Evolutionary conservation across 2,888 invertebrate genomes (phyloP), one percentile per base, ranked within the genome.

Genomic region (Axea sp.): DNA sequence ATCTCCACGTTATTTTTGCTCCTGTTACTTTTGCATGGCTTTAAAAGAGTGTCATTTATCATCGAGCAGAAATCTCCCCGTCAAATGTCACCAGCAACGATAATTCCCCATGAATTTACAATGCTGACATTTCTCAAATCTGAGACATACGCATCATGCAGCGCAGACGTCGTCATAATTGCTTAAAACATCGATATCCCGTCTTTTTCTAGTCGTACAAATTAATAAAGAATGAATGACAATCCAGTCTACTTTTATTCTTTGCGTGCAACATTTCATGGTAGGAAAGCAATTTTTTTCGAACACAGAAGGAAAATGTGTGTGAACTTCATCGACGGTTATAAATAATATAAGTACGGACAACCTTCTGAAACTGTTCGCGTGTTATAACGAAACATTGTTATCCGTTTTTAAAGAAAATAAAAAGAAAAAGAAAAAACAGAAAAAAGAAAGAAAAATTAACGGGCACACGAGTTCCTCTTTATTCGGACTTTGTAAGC

Each of bases 261-360:
- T 80, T 82, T 71, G 78, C 77, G 77, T 76, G 75, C 67, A 57
- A 69, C 68, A 39, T 78, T 45, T 57, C 53, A 62, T 47, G 65
- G 37, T 60, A 64, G 53, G 68, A 68, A 76, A 76, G 76, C 76
- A 73, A 76, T 75, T 73, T 62, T 71, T 65, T 39, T 57, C 55
- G 28, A 60, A 74, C 57, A n/a, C 8, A 45, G 65, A 67, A 74
- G 43, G 71, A 60, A 55, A 74, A 47, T 26, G 12, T 28, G 64
- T 39, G 72, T 75, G 68, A 72, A 69, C 74, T 74, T 74, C 69
- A 74, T 74, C 64, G 74, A 78, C 75, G 73, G 75, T 75, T 71
- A 77, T 77, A 76, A 77, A 80, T 79, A 78, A 78, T 78, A 76
- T 74, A 73, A 73, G 43, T 73, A 51, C 30, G 33, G 31, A 73